Percentiles rank a stretch among this genome's conserved stretches.
Conservation (phyloP, 2,888 invertebrate genomes). For the Diplazon laetatorius region DNA sequence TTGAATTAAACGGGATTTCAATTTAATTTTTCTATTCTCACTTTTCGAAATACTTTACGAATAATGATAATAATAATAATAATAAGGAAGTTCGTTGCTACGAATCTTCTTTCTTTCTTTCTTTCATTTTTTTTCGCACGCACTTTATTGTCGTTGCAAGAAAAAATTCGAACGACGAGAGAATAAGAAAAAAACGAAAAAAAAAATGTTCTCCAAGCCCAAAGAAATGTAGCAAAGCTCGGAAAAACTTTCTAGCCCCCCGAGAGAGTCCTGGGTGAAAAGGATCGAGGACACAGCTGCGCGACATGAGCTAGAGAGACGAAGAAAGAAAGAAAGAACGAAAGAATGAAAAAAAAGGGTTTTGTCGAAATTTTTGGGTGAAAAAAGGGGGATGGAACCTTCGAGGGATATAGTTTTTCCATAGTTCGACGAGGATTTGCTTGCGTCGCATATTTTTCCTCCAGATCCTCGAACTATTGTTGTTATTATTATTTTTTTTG, state of each 20-base stretch:
- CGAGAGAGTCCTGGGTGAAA: conserved; percentile 42
- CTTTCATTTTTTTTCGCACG: no score
- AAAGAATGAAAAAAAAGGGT: conserved; percentile 59
- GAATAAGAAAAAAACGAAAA: no score
- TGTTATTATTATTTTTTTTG: conserved; percentile 43
- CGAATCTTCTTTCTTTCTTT: no score
- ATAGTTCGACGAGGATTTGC: conserved; percentile 38
- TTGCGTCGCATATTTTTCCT: conserved; percentile 22
- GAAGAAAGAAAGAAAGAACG: no score
- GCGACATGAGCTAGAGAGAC: no score
- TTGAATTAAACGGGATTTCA: no score
- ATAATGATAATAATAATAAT: no score
- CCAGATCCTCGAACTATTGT: conserved; percentile 20
- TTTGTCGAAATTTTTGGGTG: conserved; percentile 51
- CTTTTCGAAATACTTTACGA: no score
- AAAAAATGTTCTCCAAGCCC: conserved; percentile 49
- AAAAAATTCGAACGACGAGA: conserved; percentile 47
- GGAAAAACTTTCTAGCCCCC: conserved; percentile 57
- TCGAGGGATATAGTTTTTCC: conserved; percentile 54
- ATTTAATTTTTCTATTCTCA: no score
- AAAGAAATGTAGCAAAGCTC: conserved; percentile 49
- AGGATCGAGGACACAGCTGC: conserved; percentile 57
- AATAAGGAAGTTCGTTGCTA: background rate
- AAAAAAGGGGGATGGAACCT: conserved; percentile 54
- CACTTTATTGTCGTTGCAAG: conserved; percentile 27